These are phyloP conservation scores for Drosophila trapezifrons DNA, from an alignment of 1,140 invertebrate genomes.

Conservation along the genomic window DNA sequence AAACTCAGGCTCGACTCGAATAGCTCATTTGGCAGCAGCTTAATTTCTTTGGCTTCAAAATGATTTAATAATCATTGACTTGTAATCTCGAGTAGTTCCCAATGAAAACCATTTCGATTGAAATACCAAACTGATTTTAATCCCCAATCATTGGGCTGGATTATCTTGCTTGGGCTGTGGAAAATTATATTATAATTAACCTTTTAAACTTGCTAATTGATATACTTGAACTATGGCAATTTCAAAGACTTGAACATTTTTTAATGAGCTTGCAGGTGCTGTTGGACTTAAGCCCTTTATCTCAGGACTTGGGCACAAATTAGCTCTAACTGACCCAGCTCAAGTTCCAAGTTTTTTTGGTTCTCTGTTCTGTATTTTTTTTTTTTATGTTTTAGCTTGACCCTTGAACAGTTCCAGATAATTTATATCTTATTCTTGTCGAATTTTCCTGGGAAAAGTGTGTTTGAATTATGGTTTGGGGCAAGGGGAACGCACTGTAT, in stretches of 20 bases:
- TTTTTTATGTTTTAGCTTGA: background rate
- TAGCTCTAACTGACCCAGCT: slow-evolving; percentile 17
- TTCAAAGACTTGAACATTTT: background rate
- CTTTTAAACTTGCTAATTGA: too few species aligned
- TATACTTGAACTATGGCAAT: too few species aligned
- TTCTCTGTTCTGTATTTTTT: background rate
- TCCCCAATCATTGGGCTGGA: too few species aligned
- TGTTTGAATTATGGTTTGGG: slow-evolving; percentile 16
- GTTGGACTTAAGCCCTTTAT: slow-evolving; percentile 1
- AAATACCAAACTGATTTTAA: too few species aligned
- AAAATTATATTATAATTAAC: too few species aligned
- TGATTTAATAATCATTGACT: background rate
- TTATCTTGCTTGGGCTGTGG: background rate
- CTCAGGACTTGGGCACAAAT: slow-evolving; percentile 1
- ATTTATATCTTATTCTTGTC: slow-evolving; percentile 18
- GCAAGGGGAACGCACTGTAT: background rate
- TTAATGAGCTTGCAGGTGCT: background rate
- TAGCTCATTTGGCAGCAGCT: background rate
- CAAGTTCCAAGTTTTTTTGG: slow-evolving; percentile 12
- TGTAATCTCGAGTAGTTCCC: background rate
- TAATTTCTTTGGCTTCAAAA: background rate
- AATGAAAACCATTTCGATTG: too few species aligned
- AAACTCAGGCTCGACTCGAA: background rate
- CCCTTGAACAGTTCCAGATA: slow-evolving; percentile 30
- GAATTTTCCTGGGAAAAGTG: slow-evolving; percentile 16